These are phyloP conservation scores for Phaethornis superciliosus DNA, from an alignment of 2,113 vertebrate species.

Conservation along the genomic window DNA sequence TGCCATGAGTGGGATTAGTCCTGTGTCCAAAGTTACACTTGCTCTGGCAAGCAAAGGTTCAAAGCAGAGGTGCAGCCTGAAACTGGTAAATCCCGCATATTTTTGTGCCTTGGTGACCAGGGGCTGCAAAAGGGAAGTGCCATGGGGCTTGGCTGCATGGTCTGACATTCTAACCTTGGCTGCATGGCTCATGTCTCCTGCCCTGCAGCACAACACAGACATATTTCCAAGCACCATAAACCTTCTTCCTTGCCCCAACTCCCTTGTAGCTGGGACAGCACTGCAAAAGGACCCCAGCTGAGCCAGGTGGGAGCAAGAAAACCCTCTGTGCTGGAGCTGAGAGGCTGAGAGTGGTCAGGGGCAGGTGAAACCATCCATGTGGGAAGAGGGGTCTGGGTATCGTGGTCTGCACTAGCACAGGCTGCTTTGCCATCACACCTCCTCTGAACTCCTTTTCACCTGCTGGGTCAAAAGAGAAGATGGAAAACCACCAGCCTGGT, in stretches of 20 bases:
- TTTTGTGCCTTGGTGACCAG: background rate
- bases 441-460: background rate
- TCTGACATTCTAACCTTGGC: fast-evolving
- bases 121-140: background rate
- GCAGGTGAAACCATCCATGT: background rate
- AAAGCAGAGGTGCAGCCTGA: background rate
- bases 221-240: background rate
- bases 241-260: background rate
- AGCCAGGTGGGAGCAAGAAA: background rate
- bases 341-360: background rate
- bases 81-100: background rate
- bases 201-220: background rate
- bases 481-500: background rate
- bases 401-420: background rate
- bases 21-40: background rate
- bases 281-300: background rate
- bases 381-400: background rate
- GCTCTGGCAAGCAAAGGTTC: background rate
- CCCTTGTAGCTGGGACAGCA: background rate
- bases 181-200: background rate
- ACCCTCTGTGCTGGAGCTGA: background rate
- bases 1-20: background rate
- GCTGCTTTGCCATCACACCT: background rate
- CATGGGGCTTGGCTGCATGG: background rate
- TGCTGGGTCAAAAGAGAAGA: background rate